Base-by-base conservation (phyloP, 2,113 vertebrate species). In the Anhinga rufa region DNA sequence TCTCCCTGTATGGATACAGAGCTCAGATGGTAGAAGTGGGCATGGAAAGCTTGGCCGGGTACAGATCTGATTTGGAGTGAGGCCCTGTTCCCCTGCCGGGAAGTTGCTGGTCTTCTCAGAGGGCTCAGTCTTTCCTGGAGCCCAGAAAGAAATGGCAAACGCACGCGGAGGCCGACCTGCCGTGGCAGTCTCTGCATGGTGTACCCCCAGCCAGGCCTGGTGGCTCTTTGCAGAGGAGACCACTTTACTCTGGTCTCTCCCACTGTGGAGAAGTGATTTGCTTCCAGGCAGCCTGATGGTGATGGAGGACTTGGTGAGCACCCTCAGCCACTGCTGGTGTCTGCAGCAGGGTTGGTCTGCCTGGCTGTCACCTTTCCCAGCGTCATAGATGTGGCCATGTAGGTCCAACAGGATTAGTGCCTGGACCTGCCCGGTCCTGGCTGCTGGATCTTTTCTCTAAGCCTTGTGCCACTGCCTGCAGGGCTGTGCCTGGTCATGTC, bases 1-100 rank as follows among this genome's bases (percentile, higher is more conserved):
- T 95, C 71, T 97, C 96, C 93, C 95, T 92, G 93, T 90, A 95
- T 92, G 96, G 95, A 40, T 86, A 40, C 40, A 64, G 78, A 91
- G 49, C 90, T 94, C 58, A 18, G 64, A 54, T 74, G 18, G 66
- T 34, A 51, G 51, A 93, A 88, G 25, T 46, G 44, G 84, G 88
- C 88, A 86, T 29, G 71, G 79, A 81, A 82, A 65, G 31, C 72
- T 92, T 88, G 82, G 57, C 78, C 5, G 64, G 49, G 38, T 79
- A 60, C 29, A 58, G n/a, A 77, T 82, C 57, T 69, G 78, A 64
- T 91, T 91, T 82, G 81, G 58, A 92, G 34, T 0, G 8, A 70
- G 42, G 66, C 66, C 78, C 54, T 52, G 48, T 51, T 81, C 14
- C 29, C 25, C 49, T 71, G n/a, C 61, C 2, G 24, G 34, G 70